Base-by-base conservation (phyloP, 2,888 invertebrate species). In the Ectemnius lituratus region DNA sequence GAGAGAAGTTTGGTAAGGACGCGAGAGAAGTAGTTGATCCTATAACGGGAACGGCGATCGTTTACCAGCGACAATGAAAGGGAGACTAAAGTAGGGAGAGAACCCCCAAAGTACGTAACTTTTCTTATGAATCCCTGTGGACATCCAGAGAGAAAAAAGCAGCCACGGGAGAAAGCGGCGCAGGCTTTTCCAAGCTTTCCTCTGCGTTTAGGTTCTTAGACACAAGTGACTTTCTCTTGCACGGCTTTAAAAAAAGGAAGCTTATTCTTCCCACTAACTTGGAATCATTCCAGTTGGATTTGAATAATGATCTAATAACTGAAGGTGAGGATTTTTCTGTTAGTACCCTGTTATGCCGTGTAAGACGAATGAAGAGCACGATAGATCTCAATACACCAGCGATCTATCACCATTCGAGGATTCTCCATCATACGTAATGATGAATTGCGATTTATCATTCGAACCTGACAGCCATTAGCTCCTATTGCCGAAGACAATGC, bases 121-220 rank as follows among this genome's bases (percentile, higher is more conserved):
- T 85, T 84, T 80, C 84, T 85, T 83, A 81, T 80, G 79, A 84
- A 82, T 86, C 85, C 87, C 87, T 62, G 67, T 61, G 83, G 86
- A 84, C 78, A 69, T 62, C 60, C 68, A 49, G 70, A 63, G 63
- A 59, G 60, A 70, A 70, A 76, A 69, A 70, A 67, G 59, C 59
- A 62, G 69, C 70, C 49, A 23, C 23, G 65, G 47, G 52, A 16
- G 46, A 52, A 66, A 62, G 68, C 61, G 58, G 49, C 49, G 68
- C 37, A 66, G 47, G 46, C 62, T 65, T 64, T 60, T 61, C 58
- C 28, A 64, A 60, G 68, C 75, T 78, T 64, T 62, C 18, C 63
- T 68, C 59, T 61, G 47, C 52, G 58, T 18, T 27, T 16, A n/a
- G 18, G 14, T n/a, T 23, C 23, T 23, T 23, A 23, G 23, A 23